These are phyloP conservation scores for Phyllotis vaccarum DNA, from an alignment of 2,797 vertebrate species.

Conservation along the genomic window DNA sequence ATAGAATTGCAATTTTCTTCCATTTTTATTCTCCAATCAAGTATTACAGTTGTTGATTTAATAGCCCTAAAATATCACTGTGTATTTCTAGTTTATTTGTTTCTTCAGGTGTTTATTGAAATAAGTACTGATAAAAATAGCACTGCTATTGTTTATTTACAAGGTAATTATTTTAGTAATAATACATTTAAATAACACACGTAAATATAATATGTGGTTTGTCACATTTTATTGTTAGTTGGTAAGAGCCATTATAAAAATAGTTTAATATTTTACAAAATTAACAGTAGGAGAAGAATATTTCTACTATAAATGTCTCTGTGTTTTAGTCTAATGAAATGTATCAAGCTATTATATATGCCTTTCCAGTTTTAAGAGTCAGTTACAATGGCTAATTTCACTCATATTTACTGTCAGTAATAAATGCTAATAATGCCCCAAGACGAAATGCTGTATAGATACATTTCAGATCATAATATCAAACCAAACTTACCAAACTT, in stretches of 20 bases:
- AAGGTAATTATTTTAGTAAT: slow-evolving; percentile 59
- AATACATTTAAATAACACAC: slow-evolving; percentile 52
- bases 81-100: background rate
- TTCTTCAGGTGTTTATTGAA: slow-evolving; percentile 16
- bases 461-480: slow-evolving; percentile 71
- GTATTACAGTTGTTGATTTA: slow-evolving; percentile 6
- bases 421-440: slow-evolving; percentile 82
- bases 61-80: background rate
- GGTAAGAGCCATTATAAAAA: slow-evolving; percentile 73
- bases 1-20: background rate
- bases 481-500: slow-evolving; percentile 59
- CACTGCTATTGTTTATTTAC: slow-evolving; percentile 66
- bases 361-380: slow-evolving; percentile 80
- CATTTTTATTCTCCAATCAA: slow-evolving; percentile 14
- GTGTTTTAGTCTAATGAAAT: slow-evolving; percentile 77
- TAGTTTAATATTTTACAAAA: slow-evolving; percentile 61
- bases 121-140: slow-evolving; percentile 10
- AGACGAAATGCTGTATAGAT: slow-evolving; percentile 69
- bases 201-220: slow-evolving; percentile 59
- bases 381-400: slow-evolving; percentile 79
- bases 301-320: slow-evolving; percentile 72
- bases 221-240: slow-evolving; percentile 75
- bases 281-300: slow-evolving; percentile 77
- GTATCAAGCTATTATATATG: slow-evolving; percentile 77
- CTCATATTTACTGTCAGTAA: slow-evolving; percentile 83